These are phyloP conservation scores for Dendroctonus ponderosae DNA, from an alignment of 1,140 invertebrate genomes.

Conservation along the genomic window DNA sequence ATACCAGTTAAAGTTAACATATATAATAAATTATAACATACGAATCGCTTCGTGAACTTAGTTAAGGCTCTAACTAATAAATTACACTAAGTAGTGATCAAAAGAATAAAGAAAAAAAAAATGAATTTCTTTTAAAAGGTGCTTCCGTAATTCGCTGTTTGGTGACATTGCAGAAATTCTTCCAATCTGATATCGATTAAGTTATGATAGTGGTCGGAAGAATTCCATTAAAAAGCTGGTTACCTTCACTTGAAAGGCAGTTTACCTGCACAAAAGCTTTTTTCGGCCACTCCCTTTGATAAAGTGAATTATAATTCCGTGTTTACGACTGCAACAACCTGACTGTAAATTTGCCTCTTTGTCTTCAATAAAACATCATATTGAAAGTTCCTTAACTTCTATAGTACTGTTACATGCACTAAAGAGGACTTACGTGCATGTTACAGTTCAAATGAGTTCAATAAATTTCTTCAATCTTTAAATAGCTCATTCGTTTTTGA, in stretches of 20 bases:
- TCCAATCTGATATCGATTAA: conserved; percentile 1
- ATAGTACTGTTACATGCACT: no score
- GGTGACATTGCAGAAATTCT: conserved; percentile 2
- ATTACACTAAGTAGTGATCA: no score
- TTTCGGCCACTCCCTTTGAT: conserved; percentile 19
- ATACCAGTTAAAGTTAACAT: background rate
- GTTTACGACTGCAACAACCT: background rate
- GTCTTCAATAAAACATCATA: background rate
- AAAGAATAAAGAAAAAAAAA: no score
- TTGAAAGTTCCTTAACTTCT: no score
- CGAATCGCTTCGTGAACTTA: background rate
- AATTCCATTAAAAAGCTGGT: conserved; percentile 32
- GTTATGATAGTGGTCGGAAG: background rate
- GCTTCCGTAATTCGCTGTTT: background rate
- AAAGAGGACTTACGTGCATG: no score
- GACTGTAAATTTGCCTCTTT: conserved; percentile 1
- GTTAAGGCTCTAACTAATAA: no score
- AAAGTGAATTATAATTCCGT: conserved; percentile 4
- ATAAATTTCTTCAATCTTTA: no score
- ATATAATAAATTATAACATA: background rate
- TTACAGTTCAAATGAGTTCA: no score
- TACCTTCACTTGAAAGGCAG: conserved; percentile 31
- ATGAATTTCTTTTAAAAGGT: no score
- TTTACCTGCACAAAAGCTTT: conserved; percentile 21
- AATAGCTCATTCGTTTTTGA: no score